These are phyloP conservation scores for Probosciger aterrimus DNA, from an alignment of 2,113 vertebrate genomes.

Conservation along the genomic window DNA sequence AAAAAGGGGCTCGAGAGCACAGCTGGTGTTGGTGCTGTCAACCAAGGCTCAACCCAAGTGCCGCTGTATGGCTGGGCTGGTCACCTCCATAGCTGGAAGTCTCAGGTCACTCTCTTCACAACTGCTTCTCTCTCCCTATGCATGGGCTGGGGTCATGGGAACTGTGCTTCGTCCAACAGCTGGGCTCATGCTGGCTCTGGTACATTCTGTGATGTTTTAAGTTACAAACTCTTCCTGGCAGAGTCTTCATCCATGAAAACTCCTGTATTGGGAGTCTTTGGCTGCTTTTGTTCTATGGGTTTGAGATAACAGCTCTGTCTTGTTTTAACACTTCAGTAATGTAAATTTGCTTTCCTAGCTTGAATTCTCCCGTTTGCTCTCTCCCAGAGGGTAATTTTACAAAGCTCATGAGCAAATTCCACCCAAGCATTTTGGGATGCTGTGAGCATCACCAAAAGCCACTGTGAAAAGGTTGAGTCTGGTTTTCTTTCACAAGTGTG, in stretches of 20 bases:
- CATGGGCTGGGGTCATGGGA: not conserved
- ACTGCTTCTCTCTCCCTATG: accelerated
- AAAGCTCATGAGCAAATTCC: not conserved
- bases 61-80: accelerated
- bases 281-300: not conserved
- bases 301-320: not conserved
- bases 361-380: not conserved
- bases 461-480: not conserved
- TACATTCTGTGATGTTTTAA: not conserved
- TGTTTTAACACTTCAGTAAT: not conserved
- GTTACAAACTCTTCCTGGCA: not conserved
- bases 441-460: not conserved
- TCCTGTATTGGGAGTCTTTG: not conserved
- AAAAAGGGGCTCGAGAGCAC: not conserved
- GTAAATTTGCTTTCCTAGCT: not conserved
- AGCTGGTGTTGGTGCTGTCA: not conserved
- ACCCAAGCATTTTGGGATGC: not conserved
- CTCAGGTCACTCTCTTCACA: not conserved
- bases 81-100: not conserved
- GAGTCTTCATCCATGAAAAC: not conserved
- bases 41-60: not conserved
- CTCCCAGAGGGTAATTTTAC: not conserved
- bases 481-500: not conserved
- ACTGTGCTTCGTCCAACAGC: not conserved
- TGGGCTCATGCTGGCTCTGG: not conserved